Evolutionary conservation across 2,888 invertebrate genomes (phyloP), one percentile per base, ranked within the genome.

Genomic region (Andrena haemorrhoa): DNA sequence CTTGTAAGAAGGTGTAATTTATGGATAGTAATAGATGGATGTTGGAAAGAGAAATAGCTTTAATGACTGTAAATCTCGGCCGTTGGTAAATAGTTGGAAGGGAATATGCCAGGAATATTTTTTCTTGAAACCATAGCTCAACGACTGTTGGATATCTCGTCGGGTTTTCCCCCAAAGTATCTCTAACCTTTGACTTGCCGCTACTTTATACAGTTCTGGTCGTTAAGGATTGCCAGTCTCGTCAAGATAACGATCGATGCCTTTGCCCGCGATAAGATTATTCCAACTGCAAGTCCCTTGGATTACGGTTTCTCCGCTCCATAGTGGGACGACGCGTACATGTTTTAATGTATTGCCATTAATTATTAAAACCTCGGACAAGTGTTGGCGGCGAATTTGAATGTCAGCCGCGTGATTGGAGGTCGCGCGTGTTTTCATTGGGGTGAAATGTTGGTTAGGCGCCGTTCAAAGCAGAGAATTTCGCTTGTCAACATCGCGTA

Each of bases 121-220:
- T 51, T 51, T 20, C n/a, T 51, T 6, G 8, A 20, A 51, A 51
- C 20, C 51, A 1, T 51, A 51, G n/a, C 49, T 60, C 60, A 56
- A 20, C 12, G 41, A 60, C 60, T 49, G 49, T 61, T 49, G 26
- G 49, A 72, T 16, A 20, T 29, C 10, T 41, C 41, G 12, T 41
- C 41, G 41, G 20, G 31, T 10, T 61, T 51, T 31, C 51, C 53
- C 74, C 70, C 20, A 69, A 69, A 72, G 82, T 63, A 83, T 77
- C 71, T 66, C 53, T 65, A 65, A 75, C 60, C 82, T 85, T 78
- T 85, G 78, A 85, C 85, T 77, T 68, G 26, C 60, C 65, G 69
- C 49, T 71, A 64, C 71, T 71, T 84, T 66, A 33, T 53, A 60
- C 53, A n/a, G 58, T 51, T 51, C 53, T 47, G 49, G 66, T 81